A percentile compares a stretch with the other conserved stretches of the same genome.
phyloP scores from a whole-genome alignment of 2,888 invertebrate species.

The Trachelus tabidus region DNA sequence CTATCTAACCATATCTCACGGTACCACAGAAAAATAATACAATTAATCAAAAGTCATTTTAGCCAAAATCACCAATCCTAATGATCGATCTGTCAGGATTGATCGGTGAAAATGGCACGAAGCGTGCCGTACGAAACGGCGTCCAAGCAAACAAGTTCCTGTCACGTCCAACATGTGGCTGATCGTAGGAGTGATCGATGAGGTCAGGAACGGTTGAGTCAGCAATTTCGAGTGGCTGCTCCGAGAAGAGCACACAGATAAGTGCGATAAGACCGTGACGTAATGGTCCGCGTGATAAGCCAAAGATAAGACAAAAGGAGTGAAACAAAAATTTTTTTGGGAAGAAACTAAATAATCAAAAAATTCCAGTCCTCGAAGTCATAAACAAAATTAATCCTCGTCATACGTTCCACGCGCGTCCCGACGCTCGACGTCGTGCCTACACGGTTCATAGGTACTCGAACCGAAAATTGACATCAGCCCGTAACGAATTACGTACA shows the following conservation, averaged over 20 bases:
- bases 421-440: not conserved
- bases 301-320: too few species aligned
- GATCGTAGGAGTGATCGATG: slow-evolving; percentile 42
- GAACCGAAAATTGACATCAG: slow-evolving; percentile 49
- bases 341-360: too few species aligned
- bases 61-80: too few species aligned
- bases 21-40: too few species aligned
- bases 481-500: slow-evolving; percentile 59
- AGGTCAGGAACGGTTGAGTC: slow-evolving; percentile 33
- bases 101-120: not conserved
- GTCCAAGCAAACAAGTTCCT: slow-evolving; percentile 47
- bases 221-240: slow-evolving; percentile 8
- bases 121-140: slow-evolving; percentile 23
- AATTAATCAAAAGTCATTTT: too few species aligned
- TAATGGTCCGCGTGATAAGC: too few species aligned
- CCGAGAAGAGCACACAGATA: too few species aligned
- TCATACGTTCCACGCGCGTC: not conserved
- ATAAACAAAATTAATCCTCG: not conserved
- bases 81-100: not conserved
- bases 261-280: too few species aligned
- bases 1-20: too few species aligned
- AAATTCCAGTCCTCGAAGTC: not conserved
- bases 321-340: too few species aligned
- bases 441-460: slow-evolving; percentile 27
- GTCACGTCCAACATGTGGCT: slow-evolving; percentile 37